Evolutionary conservation across 2,797 vertebrate genomes (phyloP).

Genomic region (Lacerta bilineata): DNA sequence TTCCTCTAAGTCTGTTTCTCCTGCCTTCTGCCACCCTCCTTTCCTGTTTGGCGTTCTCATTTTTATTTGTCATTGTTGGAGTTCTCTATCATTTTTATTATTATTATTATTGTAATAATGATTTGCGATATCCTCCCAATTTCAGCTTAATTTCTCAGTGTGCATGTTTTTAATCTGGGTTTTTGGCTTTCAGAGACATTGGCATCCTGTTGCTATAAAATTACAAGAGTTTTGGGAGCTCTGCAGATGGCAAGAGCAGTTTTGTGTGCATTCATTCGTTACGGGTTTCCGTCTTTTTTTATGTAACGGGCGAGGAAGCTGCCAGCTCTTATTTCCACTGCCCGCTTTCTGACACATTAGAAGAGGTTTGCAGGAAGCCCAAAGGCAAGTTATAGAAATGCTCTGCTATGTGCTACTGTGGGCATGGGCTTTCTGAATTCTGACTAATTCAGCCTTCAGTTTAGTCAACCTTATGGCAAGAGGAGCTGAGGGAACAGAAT

Average conservation of each 20-base stretch:
- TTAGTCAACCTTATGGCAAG: neutral
- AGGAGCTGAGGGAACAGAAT: neutral
- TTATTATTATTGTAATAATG: constrained; percentile 60
- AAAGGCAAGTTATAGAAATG: constrained; percentile 8
- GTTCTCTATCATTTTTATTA: constrained; percentile 50
- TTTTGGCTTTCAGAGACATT: constrained; percentile 56
- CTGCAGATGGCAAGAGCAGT: constrained; percentile 63
- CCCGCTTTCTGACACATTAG: constrained; percentile 52
- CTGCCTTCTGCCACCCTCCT: constrained; percentile 25
- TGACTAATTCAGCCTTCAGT: neutral
- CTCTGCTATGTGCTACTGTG: constrained; percentile 4
- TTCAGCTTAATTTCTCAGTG: constrained; percentile 16
- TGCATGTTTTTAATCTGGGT: constrained; percentile 50
- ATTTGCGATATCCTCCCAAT: constrained; percentile 57
- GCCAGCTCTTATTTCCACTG: constrained; percentile 56
- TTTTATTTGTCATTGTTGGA: constrained; percentile 47
- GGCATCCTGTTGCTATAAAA: constrained; percentile 65
- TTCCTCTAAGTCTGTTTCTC: constrained; percentile 50
- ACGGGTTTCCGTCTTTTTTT: constrained; percentile 51
- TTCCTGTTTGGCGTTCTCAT: constrained; percentile 42
- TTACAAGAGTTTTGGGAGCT: constrained; percentile 67
- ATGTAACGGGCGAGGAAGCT: constrained; percentile 54
- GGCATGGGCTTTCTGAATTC: constrained; percentile 30
- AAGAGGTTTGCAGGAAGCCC: constrained; percentile 36
- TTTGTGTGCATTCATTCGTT: constrained; percentile 57